Base-by-base conservation (phyloP, 2,797 vertebrate genomes). In the Odontamblyopus lacepedii region DNA sequence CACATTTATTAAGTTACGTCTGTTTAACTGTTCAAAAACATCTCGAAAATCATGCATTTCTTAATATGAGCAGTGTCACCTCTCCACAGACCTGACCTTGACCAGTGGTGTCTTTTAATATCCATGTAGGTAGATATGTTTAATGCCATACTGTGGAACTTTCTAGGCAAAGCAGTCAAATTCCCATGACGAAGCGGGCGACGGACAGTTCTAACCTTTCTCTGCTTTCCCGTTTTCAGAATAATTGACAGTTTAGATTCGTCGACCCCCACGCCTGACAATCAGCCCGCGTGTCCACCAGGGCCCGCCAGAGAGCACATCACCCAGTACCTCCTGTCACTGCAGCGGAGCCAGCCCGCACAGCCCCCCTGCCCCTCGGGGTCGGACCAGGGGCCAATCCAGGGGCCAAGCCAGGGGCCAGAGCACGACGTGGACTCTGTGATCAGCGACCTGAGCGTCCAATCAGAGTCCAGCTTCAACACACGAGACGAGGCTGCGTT, bases 401-500 rank as follows among this genome's bases (percentile, higher is more conserved):
- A 11, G 32, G 77, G 86, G 5, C n/a, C n/a, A 1, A 2, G 26
- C 30, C 59, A 38, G 35, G 77, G 86, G 69, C 83, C 92, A 35
- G 90, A 83, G 56, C 93, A 88, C 0, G 95, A 96, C 35, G 76
- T 84, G 11, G 87, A 86, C 2, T 94, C 94, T 0, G 69, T 90
- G 64, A 88, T 71, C 16, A 96, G 95, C 5, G 92, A 95, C 50
- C 95, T 95, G 92, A 97, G 94, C 27, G 5, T 67, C 35, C 94
- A 89, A 38, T 96, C 97, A 0, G 89, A 93, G 48, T 96, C 96
- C 9, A 97, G 95, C 0, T 97, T 97, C 70, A 94, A 96, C 63
- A 97, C 96, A 18, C 92, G 63, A 38, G 96, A 97, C 30, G 96
- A 99, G 80, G 93, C 92, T 9, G 95, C 95, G 26, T 98, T 99